Evolutionary conservation across 2,888 invertebrate genomes (phyloP).

Genomic region (Papilio demoleus): DNA sequence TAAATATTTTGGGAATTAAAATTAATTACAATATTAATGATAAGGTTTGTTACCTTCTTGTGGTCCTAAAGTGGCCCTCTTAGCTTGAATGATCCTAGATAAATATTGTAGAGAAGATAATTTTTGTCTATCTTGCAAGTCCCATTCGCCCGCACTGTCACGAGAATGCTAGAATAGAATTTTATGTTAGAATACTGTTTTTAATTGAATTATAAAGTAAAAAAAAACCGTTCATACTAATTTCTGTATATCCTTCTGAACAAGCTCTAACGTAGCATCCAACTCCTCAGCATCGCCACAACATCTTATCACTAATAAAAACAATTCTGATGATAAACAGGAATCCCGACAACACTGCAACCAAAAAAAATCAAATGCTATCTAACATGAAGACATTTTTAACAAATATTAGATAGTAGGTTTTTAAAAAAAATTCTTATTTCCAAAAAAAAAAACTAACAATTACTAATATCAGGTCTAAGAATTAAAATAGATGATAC

Average conservation of each 20-base stretch:
- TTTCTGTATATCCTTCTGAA: constrained; percentile 91
- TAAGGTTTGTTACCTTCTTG: constrained; percentile 64
- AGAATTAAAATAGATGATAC: constrained; percentile 56
- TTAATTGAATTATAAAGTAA: no score
- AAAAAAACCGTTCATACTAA: constrained; percentile 73
- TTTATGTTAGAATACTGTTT: no score
- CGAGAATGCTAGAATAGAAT: constrained; percentile 87
- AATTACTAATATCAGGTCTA: no score
- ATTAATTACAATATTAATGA: constrained; percentile 23
- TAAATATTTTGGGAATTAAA: no score
- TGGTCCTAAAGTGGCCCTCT: constrained; percentile 74
- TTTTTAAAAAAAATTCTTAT: no score
- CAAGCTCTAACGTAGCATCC: constrained; percentile 89
- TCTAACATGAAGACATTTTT: no score
- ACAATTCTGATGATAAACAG: constrained; percentile 91
- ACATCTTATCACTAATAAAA: constrained; percentile 91
- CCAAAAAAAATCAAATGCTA: constrained; percentile 31
- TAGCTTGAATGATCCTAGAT: constrained; percentile 88
- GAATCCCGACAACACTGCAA: constrained; percentile 90
- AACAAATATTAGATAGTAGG: no score
- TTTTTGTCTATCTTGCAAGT: constrained; percentile 92
- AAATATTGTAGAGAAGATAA: constrained; percentile 92
- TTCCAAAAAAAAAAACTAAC: no score
- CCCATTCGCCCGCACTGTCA: constrained; percentile 94
- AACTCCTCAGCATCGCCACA: constrained; percentile 93